These are phyloP conservation scores for Eurytoma adleriae DNA, from an alignment of 2,888 invertebrate genomes.

Conservation along the genomic window DNA sequence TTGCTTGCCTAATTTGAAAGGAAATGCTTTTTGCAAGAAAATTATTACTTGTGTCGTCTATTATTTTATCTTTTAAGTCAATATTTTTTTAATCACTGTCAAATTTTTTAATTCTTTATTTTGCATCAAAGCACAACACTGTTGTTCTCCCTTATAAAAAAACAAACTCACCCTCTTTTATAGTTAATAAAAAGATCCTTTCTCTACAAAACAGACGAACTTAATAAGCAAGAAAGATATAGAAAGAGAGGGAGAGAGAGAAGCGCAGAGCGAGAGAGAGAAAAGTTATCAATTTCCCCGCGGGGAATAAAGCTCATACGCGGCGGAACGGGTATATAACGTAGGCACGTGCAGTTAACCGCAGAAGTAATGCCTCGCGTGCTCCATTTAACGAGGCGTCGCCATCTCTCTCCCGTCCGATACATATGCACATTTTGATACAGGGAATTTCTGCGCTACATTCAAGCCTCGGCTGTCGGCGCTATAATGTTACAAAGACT, in stretches of 20 bases:
- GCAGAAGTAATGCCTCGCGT: constrained; percentile 31
- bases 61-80: no score
- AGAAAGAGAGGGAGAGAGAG: no score
- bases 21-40: no score
- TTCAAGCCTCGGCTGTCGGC: constrained; percentile 4
- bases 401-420: constrained; percentile 9
- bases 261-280: not conserved
- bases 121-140: no score
- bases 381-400: constrained; percentile 43
- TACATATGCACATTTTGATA: constrained; percentile 22
- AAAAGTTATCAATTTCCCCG: not conserved
- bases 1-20: no score
- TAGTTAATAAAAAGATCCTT: not conserved
- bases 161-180: not conserved
- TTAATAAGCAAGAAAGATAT: no score
- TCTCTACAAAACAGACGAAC: no score
- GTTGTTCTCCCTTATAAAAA: not conserved
- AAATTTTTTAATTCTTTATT: no score
- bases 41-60: no score
- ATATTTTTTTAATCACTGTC: no score
- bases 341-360: constrained; percentile 28
- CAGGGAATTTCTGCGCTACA: not conserved
- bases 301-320: not conserved
- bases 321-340: not conserved
- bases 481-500: constrained; percentile 36